Evolutionary conservation across 2,888 invertebrate species (phyloP).

Genomic region (Harpagoxenus sublaevis): DNA sequence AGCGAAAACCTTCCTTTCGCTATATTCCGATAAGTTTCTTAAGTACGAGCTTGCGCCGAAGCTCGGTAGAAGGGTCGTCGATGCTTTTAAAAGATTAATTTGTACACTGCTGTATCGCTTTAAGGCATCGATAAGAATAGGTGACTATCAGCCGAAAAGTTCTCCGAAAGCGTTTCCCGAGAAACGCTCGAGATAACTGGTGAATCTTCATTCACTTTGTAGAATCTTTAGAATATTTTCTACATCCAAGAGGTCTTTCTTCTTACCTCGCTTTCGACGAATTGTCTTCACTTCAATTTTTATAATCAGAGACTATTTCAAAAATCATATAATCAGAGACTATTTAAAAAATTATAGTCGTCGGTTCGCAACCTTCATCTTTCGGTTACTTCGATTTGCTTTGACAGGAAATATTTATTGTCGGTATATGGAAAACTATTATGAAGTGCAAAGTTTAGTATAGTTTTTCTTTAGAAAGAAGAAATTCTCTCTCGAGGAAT

Average conservation of each 20-base stretch:
- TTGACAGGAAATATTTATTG: slow-evolving; percentile 39
- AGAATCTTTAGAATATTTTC: slow-evolving; percentile 27
- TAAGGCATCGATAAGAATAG: slow-evolving; percentile 58
- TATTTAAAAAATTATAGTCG: not conserved
- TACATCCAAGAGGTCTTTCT: not conserved
- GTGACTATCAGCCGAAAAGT: slow-evolving; percentile 32
- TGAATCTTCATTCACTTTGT: slow-evolving; percentile 29
- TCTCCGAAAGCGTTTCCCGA: slow-evolving; percentile 12
- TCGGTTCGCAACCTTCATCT: not conserved
- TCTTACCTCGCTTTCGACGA: not conserved
- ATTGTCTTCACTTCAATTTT: not conserved
- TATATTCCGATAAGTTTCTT: slow-evolving; percentile 68
- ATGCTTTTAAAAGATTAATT: slow-evolving; percentile 76
- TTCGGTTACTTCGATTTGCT: slow-evolving; percentile 4
- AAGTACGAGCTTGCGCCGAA: slow-evolving; percentile 54
- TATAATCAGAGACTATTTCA: not conserved
- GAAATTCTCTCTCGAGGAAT: slow-evolving; percentile 43
- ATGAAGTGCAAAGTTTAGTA: slow-evolving; percentile 21
- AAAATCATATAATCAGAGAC: not conserved
- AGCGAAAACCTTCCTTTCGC: slow-evolving; percentile 63
- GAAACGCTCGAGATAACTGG: not conserved
- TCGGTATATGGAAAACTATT: slow-evolving; percentile 7
- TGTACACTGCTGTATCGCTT: slow-evolving; percentile 57
- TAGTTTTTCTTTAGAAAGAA: slow-evolving; percentile 6
- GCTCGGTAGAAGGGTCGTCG: slow-evolving; percentile 53